Evolutionary conservation across 1,140 invertebrate species (phyloP).

Genomic region (Drosophila kepulauana): DNA sequence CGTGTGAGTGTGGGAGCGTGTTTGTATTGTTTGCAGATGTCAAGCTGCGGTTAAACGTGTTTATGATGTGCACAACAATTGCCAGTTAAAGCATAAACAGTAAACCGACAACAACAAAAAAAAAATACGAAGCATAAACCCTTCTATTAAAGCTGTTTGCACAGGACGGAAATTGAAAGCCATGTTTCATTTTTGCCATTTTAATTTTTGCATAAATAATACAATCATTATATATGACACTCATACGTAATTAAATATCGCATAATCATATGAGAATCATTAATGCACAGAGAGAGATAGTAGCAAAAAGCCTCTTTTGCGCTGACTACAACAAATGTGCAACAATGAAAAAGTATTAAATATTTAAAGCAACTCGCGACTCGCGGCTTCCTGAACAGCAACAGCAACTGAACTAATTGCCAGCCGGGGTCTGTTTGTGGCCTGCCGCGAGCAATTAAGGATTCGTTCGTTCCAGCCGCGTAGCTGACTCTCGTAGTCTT

Average conservation of each 20-base stretch:
- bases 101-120: neutral
- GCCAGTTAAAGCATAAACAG: slow-evolving; percentile 9
- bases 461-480: slow-evolving; percentile 11
- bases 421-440: slow-evolving; percentile 40
- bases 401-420: slow-evolving; percentile 34
- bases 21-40: slow-evolving; percentile 55
- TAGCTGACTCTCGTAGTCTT: slow-evolving; percentile 1
- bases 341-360: neutral
- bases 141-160: slow-evolving; percentile 1
- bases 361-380: slow-evolving; percentile 18
- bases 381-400: slow-evolving; percentile 8
- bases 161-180: neutral
- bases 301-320: neutral
- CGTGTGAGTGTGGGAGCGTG: neutral
- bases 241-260: slow-evolving; percentile 30
- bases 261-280: slow-evolving; percentile 8
- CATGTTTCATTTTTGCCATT: neutral
- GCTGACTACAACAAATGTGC: neutral
- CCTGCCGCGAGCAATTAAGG: slow-evolving; percentile 43
- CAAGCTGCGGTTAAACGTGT: slow-evolving; percentile 66
- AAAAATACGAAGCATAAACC: neutral
- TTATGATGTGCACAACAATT: slow-evolving; percentile 45
- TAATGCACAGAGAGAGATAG: neutral
- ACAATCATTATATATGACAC: slow-evolving; percentile 15
- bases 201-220: slow-evolving; percentile 9